Evolutionary conservation across 2,797 vertebrate species (phyloP), one percentile per base, ranked within the genome.

Genomic region (Rhadinocentrus ornatus): DNA sequence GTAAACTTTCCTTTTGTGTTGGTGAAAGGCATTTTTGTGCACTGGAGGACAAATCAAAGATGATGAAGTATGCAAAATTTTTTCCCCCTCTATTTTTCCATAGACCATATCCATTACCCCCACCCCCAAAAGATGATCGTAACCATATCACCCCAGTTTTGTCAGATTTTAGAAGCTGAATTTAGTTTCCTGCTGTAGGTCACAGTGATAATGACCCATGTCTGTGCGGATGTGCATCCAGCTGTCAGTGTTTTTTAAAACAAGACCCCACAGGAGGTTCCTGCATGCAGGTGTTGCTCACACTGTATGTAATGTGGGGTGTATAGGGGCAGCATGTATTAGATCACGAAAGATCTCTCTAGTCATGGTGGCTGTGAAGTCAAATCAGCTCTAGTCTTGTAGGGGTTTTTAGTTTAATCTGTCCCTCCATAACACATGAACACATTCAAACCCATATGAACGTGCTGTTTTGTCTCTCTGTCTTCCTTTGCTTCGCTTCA

Each of bases 401-500:
- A n/a, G 52, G 65, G 2, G 53, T 31, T 52, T 66, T 7, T 56
- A 20, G 71, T 77, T 73, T 39, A 71, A 63, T 75, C 61, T 54
- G 60, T 59, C 71, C 78, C 60, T 67, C 81, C 75, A 35, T 62
- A 18, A 77, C 66, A 35, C 80, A 80, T 67, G 71, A 78, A 84
- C 85, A 58, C 81, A 22, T 63, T 29, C 77, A 9, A 60, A 69
- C 80, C 82, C 84, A 79, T 74, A 68, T 93, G 90, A 94, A 91
- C 86, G 83, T 91, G 84, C 80, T 91, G 88, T 93, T 92, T 90
- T 94, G 87, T 94, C 86, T 93, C 81, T 92, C 77, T 93, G 88
- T 92, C 87, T 91, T 91, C 82, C 84, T 87, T 77, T 90, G 92
- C 95, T 95, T 94, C 93, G 72, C 94, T 95, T 94, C 94, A 93